phyloP scores from a whole-genome alignment of 2,888 invertebrate species.

The Eilema sororculum region DNA sequence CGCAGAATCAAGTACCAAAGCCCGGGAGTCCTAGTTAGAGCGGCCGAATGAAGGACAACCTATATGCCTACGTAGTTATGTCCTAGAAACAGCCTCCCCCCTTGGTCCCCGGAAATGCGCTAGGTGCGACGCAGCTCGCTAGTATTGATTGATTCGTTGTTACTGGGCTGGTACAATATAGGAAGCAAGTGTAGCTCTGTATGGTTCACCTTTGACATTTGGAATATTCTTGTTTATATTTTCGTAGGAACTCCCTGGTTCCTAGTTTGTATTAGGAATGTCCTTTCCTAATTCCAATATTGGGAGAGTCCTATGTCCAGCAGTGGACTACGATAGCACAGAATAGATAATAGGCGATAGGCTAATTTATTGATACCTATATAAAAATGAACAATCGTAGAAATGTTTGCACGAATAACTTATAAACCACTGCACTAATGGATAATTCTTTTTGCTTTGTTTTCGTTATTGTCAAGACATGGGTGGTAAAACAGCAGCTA shows the following conservation, averaged over 20 bases:
- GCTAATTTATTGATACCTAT: too few relatives aligned
- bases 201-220: constrained; percentile 13
- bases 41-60: constrained; percentile 17
- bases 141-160: constrained; percentile 40
- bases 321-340: too few relatives aligned
- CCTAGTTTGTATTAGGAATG: background rate
- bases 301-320: too few relatives aligned
- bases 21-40: constrained; percentile 30
- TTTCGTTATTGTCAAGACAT: too few relatives aligned
- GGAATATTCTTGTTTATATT: background rate
- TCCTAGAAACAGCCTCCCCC: constrained; percentile 25
- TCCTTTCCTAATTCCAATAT: too few relatives aligned
- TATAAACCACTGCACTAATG: too few relatives aligned
- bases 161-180: constrained; percentile 9
- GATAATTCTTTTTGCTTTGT: too few relatives aligned
- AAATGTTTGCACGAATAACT: too few relatives aligned
- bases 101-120: constrained; percentile 29
- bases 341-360: too few relatives aligned
- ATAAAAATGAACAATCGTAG: too few relatives aligned
- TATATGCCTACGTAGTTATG: constrained; percentile 19
- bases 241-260: background rate
- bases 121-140: constrained; percentile 24
- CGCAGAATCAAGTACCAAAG: constrained; percentile 24
- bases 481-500: too few relatives aligned
- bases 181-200: background rate